Base-by-base conservation (phyloP, 2,888 invertebrate species). In the Drosophila niveifrons region DNA sequence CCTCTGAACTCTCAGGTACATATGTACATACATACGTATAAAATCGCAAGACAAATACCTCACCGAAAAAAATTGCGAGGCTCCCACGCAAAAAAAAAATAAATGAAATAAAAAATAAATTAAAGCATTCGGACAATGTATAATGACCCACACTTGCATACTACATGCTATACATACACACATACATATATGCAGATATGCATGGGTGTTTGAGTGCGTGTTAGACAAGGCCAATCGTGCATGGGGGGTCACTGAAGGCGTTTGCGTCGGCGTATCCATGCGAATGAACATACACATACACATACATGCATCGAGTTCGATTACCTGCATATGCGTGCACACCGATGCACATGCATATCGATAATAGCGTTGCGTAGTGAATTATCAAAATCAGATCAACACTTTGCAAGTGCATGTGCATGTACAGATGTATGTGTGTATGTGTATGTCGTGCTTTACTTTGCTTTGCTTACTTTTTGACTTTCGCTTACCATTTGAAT, bases 171-270 rank as follows among this genome's bases (percentile, higher is more conserved):
- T 10, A 61, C 6, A 44, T 17, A 52, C 28, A 17, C 34, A 23
- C 23, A 23, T 23, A 2, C 39, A n/a, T 15, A 43, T 36, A 28
- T 31, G 28, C 51, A 28, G 9, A 18, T 44, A 50, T 34, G 18
- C 8, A 46, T 34, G 11, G 28, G 10, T 31, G 17, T 6, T 44
- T 39, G 10, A 17, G 3, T 41, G 36, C 15, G 15, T 28, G 44
- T 63, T 59, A 65, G 56, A 50, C 66, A 73, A 76, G 78, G 72
- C 68, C 72, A 69, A 63, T 48, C 52, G 75, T 65, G 61, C 78
- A 75, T 62, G 76, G 67, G 80, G 80, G 80, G 80, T 80, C 79
- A 80, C 52, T 41, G 41, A 43, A 76, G 72, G 53, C 13, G 41
- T 44, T 39, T 73, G 63, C 62, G 61, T 46, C 34, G 46, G 53